Evolutionary conservation across 2,888 invertebrate genomes (phyloP), one percentile per base, ranked within the genome.

Genomic region (Cheiracanthium punctorium): DNA sequence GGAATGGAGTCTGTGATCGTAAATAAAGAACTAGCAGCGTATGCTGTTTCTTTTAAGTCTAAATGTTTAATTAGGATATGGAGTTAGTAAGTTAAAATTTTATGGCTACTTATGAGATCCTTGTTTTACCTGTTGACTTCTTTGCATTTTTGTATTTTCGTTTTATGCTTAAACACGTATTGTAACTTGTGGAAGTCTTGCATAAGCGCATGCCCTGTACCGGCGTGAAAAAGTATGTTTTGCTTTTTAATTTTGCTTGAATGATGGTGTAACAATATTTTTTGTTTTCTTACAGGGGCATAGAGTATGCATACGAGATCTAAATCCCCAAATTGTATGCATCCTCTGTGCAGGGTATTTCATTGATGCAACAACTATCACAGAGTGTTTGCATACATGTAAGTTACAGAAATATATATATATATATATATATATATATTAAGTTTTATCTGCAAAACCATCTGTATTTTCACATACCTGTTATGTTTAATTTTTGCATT

Each of bases 341-440:
- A 88, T 86, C 64, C 80, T 86, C 70, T 88, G 88, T 82, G 86
- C 85, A 70, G 88, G 88, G 37, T 88, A 88, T 69, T 86, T 88
- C 65, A 86, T 88, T 88, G 88, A 88, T 82, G 88, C 88, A 1
- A 88, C 88, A 32, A 88, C 88, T 8, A 86, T 88, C 43, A 86
- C 86, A 77, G 88, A 88, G 67, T 88, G 88, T 82, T 65, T 88
- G 71, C 88, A 88, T 82, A 88, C 88, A 48, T 88, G 88, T 88
- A 74, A 85, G 86, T 81, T n/a, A n/a, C n/a, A n/a, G n/a, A n/a
- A n/a, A n/a, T n/a, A n/a, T n/a, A n/a, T n/a, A n/a, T n/a, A n/a
- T n/a, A n/a, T n/a, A n/a, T n/a, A n/a, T n/a, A n/a, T n/a, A n/a
- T n/a, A n/a, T n/a, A n/a, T n/a, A n/a, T n/a, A n/a, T n/a, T n/a